A percentile compares a stretch with the other conserved stretches of the same genome.
These are phyloP conservation scores for Eleutherodactylus coqui DNA, from an alignment of 2,797 vertebrate species.

Conservation along the genomic window DNA sequence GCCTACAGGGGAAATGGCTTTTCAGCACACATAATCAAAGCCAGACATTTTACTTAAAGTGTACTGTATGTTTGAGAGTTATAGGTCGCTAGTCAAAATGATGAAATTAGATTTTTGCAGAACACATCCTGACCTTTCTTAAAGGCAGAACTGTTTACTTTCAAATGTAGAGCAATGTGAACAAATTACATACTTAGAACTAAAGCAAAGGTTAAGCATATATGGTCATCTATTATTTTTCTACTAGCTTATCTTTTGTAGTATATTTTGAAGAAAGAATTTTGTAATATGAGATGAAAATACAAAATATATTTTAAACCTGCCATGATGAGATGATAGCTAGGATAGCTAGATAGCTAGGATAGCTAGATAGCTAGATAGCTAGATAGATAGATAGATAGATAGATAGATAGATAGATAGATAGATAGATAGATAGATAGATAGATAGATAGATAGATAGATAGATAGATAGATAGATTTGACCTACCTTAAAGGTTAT, in stretches of 20 bases:
- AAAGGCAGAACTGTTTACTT: conserved; percentile 92
- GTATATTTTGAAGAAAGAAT: neutral
- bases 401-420: too few species aligned
- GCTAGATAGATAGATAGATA: too few species aligned
- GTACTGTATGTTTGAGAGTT: conserved; percentile 72
- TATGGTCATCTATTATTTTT: conserved; percentile 76
- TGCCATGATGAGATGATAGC: neutral
- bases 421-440: neutral
- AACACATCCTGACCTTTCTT: conserved; percentile 97
- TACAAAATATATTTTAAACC: neutral
- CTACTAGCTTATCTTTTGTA: neutral
- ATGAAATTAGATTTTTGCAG: conserved; percentile 89
- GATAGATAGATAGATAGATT: neutral
- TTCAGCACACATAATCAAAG: conserved; percentile 77
- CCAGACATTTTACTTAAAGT: conserved; percentile 75
- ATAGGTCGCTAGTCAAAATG: conserved; percentile 82
- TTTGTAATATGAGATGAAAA: neutral
- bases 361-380: neutral
- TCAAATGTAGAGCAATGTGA: conserved; percentile 88
- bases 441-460: neutral
- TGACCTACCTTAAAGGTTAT: too few species aligned
- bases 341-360: neutral
- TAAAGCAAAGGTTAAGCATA: conserved; percentile 90
- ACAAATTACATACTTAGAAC: conserved; percentile 85
- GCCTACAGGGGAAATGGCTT: conserved; percentile 68